Evolutionary conservation across 92 coral and sea anemone species (phyloP).

Genomic region (Meandrina meandrites): DNA sequence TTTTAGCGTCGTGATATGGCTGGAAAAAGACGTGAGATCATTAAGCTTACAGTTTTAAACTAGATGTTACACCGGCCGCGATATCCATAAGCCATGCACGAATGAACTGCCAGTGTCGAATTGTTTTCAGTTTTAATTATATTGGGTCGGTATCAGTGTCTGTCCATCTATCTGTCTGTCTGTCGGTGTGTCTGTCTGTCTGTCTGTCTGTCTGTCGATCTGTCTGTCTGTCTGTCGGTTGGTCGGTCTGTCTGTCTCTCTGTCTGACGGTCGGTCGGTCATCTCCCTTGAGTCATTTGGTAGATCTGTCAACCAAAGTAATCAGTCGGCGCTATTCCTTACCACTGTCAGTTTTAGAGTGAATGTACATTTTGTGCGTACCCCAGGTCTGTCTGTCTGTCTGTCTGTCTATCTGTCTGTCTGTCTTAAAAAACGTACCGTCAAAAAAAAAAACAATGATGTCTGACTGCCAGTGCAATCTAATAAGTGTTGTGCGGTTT

Average conservation of each 20-base stretch:
- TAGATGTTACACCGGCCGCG: background rate
- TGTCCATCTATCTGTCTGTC: conserved; percentile 8
- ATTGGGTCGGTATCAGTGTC: background rate
- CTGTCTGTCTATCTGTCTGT: no score
- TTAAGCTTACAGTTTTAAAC: background rate
- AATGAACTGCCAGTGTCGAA: background rate
- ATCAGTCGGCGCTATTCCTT: background rate
- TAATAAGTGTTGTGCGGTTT: no score
- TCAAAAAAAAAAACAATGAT: no score
- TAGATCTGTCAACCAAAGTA: background rate
- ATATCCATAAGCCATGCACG: conserved; percentile 11
- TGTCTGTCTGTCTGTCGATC: background rate
- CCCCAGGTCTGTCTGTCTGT: no score
- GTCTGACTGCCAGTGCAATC: no score
- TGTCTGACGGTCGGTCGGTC: background rate
- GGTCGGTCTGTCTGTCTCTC: no score
- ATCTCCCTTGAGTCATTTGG: no score
- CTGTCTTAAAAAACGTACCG: no score
- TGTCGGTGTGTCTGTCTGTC: background rate
- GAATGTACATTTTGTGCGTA: no score
- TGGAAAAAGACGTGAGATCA: conserved; percentile 26
- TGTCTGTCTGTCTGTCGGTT: background rate
- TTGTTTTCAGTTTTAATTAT: background rate
- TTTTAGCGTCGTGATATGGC: conserved; percentile 38
- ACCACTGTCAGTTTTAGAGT: background rate